Evolutionary conservation across 92 coral and sea anemone genomes (phyloP), one percentile per base, ranked within the genome.

Genomic region (Epizoanthus fatuus): DNA sequence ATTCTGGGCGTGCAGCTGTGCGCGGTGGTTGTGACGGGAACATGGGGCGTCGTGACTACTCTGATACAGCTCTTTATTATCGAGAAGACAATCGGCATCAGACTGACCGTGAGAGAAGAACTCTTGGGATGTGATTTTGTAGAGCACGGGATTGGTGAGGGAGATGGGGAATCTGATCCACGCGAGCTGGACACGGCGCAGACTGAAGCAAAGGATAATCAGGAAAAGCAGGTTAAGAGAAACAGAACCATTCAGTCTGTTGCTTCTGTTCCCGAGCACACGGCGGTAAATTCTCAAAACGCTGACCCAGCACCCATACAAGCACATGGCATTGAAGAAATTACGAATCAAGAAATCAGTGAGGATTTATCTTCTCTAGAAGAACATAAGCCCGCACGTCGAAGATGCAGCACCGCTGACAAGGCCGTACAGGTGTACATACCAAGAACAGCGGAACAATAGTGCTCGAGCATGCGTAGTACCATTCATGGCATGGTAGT

Each of bases 41-140:
- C 73, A 1, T 93, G 97, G 97, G 93, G 87, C 54, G 91, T 90
- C 1, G 80, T 89, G 32, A 90, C 93, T 2, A 88, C 97, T 10
- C 74, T 87, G 15, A 10, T 95, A 2, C 60, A 87, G 32, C 87
- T 95, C 59, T 47, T 83, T 42, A 87, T 58, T 17, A 89, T 95
- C 14, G 89, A 95, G 54, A 81, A 87, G 25, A 72, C 86, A 1
- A 83, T 93, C 29, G 95, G 95, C n/a, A 90, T 95, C 51, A 81
- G 96, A 20, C 82, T 95, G 63, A 84, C 92, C 2, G 74, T 71
- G n/a, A 94, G 90, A 15, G 98, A 95, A 63, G 98, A 95, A 62
- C 72, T 83, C 0, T 91, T 69, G 16, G 98, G 98, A 2, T 91
- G 92, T 15, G 98, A 95, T 58, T 65, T 86, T 7, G 94, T 95